These are phyloP conservation scores for Accipiter fasciatus DNA, from an alignment of 2,797 vertebrate genomes.

Conservation along the genomic window DNA sequence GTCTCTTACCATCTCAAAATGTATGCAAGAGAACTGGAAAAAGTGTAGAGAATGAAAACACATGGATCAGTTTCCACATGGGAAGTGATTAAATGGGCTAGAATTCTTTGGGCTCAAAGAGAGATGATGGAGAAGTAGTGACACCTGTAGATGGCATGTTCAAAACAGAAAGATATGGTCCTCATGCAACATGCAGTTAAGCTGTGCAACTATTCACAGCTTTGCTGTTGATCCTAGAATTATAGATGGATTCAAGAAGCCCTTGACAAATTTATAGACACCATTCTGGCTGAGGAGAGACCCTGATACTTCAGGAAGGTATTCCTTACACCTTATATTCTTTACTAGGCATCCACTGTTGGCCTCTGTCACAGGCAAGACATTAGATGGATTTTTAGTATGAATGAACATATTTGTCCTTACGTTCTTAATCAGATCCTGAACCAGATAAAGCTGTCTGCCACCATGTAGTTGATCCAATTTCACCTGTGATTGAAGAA, in stretches of 20 bases:
- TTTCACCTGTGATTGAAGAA: not conserved
- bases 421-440: not conserved
- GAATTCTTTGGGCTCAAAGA: not conserved
- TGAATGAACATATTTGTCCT: not conserved
- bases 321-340: not conserved
- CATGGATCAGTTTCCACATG: not conserved
- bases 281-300: not conserved
- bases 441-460: not conserved
- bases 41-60: not conserved
- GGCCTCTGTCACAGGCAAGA: not conserved
- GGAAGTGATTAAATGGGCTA: not conserved
- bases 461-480: not conserved
- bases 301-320: not conserved
- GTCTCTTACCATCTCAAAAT: not conserved
- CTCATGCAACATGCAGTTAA: not conserved
- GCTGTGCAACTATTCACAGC: not conserved
- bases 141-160: not conserved
- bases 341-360: not conserved
- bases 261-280: not conserved
- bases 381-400: not conserved
- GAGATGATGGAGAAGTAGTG: rapidly evolving
- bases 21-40: not conserved
- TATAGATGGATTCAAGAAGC: not conserved
- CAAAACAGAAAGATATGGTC: not conserved
- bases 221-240: not conserved